Percentiles rank a stretch among this genome's conserved stretches.
phyloP scores from a whole-genome alignment of 2,797 vertebrate genomes.

The Streptopelia turtur region DNA sequence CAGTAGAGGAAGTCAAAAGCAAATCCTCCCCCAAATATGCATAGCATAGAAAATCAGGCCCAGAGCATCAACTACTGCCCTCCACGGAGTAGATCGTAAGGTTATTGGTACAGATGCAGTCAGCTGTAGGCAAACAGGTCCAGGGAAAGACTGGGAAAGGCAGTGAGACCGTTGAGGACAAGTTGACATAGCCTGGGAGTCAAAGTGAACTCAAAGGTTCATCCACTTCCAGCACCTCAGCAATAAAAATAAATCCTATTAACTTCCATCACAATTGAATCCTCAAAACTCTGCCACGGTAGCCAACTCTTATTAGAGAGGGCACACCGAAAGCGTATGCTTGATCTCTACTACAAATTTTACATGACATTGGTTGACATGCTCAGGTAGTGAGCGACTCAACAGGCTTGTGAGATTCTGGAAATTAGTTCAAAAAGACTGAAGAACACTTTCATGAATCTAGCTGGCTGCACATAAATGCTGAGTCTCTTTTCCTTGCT shows the following conservation, averaged over 20 bases:
- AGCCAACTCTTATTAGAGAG: neutral
- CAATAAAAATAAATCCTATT: conserved; percentile 36
- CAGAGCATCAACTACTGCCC: neutral
- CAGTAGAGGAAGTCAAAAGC: neutral
- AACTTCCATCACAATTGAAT: conserved; percentile 5
- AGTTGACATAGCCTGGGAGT: neutral
- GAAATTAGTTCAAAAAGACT: neutral
- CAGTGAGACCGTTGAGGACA: neutral
- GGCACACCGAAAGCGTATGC: accelerated
- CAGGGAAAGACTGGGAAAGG: neutral
- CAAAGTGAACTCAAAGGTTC: neutral
- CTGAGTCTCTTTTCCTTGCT: neutral
- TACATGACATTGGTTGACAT: accelerated
- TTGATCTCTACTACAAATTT: neutral
- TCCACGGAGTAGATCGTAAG: neutral
- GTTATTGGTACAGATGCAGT: accelerated
- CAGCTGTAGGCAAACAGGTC: neutral
- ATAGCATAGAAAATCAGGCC: neutral
- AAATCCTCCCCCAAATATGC: neutral
- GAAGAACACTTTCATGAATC: neutral
- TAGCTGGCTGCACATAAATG: neutral
- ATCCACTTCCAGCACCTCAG: neutral
- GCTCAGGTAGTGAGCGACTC: neutral
- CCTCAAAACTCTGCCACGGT: neutral
- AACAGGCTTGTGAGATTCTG: neutral